Evolutionary conservation across 2,888 invertebrate genomes (phyloP), one percentile per base, ranked within the genome.

Genomic region (Plebejus anna): DNA sequence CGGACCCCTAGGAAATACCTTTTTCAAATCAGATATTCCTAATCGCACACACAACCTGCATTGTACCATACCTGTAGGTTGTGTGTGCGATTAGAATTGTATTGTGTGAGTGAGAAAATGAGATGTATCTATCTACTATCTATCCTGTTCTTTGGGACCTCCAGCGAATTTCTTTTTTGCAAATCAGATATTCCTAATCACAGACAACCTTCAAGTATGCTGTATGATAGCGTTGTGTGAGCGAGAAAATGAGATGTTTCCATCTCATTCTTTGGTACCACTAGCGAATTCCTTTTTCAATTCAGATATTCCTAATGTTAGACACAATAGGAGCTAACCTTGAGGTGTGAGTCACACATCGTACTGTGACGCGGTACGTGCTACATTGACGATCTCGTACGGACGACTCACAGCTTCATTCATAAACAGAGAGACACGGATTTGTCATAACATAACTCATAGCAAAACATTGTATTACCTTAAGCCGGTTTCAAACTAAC

Each of bases 271-370:
- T 32, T 61, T 36, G 16, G 38, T 2, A 2, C 70, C 28, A 32
- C 28, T 55, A 55, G 11, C 16, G 16, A 47, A 47, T 47, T 55
- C 16, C 16, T 55, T 59, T 59, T 59, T 59, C 22, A 59, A 22
- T 22, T 59, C 59, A 61, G 28, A 36, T 66, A 32, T 36, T 66
- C 66, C 66, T 13, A 32, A 61, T 28, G 32, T 66, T 61, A 9
- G 9, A 61, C 61, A 61, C 61, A 61, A 61, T 61, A 61, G 66
- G 13, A 66, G 66, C 66, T 36, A 66, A 36, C 66, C 66, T 66
- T 66, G 32, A 66, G 11, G 13, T 5, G 13, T 66, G 66, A 66
- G 32, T 66, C 66, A 66, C 66, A 66, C 32, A 32, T 61, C 28
- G 66, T 66, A 13, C 6, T 32, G 66, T 36, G 32, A 66, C 66